phyloP scores from a whole-genome alignment of 2,797 vertebrate genomes.

The Toxotes lorentzi region DNA sequence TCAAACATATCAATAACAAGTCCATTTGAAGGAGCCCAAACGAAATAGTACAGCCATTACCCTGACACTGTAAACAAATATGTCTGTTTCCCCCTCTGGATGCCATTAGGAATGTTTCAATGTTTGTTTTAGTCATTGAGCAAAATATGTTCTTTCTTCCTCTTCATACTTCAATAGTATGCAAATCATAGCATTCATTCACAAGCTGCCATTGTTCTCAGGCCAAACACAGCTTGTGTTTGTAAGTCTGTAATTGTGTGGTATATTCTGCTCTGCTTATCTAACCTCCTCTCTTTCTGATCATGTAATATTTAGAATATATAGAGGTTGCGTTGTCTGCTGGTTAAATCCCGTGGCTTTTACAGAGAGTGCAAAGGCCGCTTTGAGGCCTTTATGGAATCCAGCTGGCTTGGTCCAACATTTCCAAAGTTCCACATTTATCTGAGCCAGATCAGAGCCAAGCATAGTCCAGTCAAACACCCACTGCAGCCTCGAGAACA shows the following conservation, averaged over 20 bases:
- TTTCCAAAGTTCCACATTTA: constrained; percentile 73
- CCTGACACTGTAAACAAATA: constrained; percentile 78
- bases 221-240: constrained; percentile 77
- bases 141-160: constrained; percentile 68
- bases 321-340: constrained; percentile 72
- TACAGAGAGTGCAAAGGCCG: constrained; percentile 67
- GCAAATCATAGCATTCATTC: constrained; percentile 78
- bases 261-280: constrained; percentile 76
- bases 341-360: constrained; percentile 77
- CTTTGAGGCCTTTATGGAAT: constrained; percentile 81
- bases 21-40: constrained; percentile 60
- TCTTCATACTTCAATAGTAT: constrained; percentile 70
- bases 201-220: constrained; percentile 75
- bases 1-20: constrained; percentile 65
- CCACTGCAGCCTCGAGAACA: constrained; percentile 37
- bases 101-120: constrained; percentile 64
- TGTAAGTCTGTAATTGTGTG: constrained; percentile 80
- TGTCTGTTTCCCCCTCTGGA: constrained; percentile 65
- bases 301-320: constrained; percentile 83
- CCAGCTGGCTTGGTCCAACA: constrained; percentile 76
- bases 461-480: constrained; percentile 55
- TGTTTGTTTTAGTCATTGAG: constrained; percentile 83
- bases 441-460: constrained; percentile 68
- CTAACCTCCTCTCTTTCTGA: constrained; percentile 79
- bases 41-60: constrained; percentile 68